These are phyloP conservation scores for Caenorhabditis panamensis DNA, from an alignment of 2,888 invertebrate genomes.

Conservation along the genomic window DNA sequence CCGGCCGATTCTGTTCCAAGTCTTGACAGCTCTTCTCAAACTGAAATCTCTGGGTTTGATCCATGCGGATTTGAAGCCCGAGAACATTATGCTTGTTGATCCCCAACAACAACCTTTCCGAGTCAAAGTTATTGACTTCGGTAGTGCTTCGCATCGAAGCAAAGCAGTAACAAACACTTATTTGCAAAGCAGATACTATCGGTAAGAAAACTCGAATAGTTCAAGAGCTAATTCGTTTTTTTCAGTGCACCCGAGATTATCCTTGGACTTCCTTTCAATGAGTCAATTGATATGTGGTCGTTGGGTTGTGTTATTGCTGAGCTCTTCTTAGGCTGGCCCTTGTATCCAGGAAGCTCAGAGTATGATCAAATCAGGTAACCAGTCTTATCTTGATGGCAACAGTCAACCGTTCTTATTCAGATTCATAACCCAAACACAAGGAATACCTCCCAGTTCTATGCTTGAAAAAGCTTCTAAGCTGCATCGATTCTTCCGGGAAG, in stretches of 20 bases:
- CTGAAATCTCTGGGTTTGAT: slow-evolving; percentile 96
- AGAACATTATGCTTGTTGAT: slow-evolving; percentile 99
- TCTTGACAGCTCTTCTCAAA: slow-evolving; percentile 88
- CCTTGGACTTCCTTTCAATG: slow-evolving; percentile 97
- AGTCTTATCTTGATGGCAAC: background rate
- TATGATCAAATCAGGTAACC: slow-evolving; percentile 87
- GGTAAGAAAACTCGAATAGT: no score
- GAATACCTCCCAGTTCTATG: slow-evolving; percentile 98
- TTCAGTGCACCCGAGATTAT: slow-evolving; percentile 92
- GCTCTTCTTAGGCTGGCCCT: slow-evolving; percentile 98
- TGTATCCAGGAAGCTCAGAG: slow-evolving; percentile 98
- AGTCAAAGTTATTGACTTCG: slow-evolving; percentile 98
- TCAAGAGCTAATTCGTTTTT: slow-evolving; percentile 12
- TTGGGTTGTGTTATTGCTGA: slow-evolving; percentile 99
- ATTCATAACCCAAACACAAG: slow-evolving; percentile 93
- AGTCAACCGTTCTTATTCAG: slow-evolving; percentile 23
- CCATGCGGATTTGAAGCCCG: slow-evolving; percentile 99
- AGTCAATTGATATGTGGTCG: slow-evolving; percentile 99
- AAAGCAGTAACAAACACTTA: slow-evolving; percentile 99
- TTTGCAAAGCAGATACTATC: slow-evolving; percentile 97
- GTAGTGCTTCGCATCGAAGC: slow-evolving; percentile 98
- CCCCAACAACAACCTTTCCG: slow-evolving; percentile 97
- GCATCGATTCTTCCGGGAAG: slow-evolving; percentile 90
- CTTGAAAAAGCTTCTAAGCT: slow-evolving; percentile 97
- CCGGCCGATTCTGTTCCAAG: slow-evolving; percentile 90